Conservation (phyloP, 2,113 vertebrate genomes). For the Phalacrocorax aristotelis region DNA sequence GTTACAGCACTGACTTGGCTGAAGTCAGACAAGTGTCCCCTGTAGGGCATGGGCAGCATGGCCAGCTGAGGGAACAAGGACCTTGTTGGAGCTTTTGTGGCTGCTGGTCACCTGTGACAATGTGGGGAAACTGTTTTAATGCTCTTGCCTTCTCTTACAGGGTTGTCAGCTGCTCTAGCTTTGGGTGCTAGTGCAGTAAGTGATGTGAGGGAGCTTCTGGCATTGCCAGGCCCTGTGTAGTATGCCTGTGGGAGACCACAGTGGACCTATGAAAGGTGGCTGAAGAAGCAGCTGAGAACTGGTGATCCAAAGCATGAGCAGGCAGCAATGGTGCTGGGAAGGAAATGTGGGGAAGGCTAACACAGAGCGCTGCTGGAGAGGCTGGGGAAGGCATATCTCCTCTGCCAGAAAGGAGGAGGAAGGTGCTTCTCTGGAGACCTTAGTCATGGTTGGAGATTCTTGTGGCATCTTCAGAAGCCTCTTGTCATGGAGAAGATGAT, state of each 20-base stretch:
- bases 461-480: background rate
- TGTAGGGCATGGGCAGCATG: accelerated
- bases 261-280: background rate
- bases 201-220: background rate
- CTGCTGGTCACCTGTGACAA: background rate
- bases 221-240: background rate
- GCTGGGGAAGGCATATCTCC: background rate
- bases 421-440: background rate
- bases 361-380: accelerated
- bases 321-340: accelerated
- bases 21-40: background rate
- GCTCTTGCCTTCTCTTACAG: background rate
- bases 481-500: background rate
- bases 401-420: background rate
- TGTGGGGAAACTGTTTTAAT: accelerated
- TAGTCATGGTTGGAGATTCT: background rate
- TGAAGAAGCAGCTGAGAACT: background rate
- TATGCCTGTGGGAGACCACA: accelerated
- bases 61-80: background rate
- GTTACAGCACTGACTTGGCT: background rate
- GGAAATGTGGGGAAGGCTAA: background rate
- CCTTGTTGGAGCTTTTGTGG: background rate
- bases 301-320: background rate
- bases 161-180: background rate
- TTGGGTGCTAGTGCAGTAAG: accelerated